Base-by-base conservation (phyloP, 2,113 vertebrate species). In the Equus quagga region DNA sequence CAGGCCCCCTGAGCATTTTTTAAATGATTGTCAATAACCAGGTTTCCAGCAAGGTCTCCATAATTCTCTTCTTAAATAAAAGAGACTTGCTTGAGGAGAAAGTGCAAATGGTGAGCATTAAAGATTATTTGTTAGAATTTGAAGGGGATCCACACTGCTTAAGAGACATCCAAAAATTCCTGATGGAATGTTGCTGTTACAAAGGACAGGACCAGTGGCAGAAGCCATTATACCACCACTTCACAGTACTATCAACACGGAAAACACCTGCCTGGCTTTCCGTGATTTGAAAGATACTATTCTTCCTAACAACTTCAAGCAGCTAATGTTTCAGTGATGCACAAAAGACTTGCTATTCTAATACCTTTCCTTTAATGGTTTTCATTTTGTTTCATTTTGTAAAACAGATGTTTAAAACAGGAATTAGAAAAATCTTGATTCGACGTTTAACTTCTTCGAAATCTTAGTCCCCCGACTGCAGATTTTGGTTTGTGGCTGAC, bases 1-100 rank as follows among this genome's bases (percentile, higher is more conserved):
- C 97, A 0, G 99, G 99, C 96, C 99, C 99, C 0, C 99, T 99
- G 97, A 99, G 99, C 98, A 99, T 99, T 99, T 99, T 99, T 89
- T 99, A 99, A 98, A 99, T 98, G 0, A 99, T 99, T 89, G 99
- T 99, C 98, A 99, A 99, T 98, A 99, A 99, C 98, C 98, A 99
- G 7, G 99, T 99, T 92, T 99, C 99, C 98, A 98, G 98, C 98
- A 99, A 99, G 41, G 99, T 99, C 65, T 99, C 99, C 8, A 99
- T 99, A 99, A 99, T 99, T 98, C 99, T 99, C 95, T 99, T 99
- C 98, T 98, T 99, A 91, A 99, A 99, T 97, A 99, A 99, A 98
- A 99, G 98, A 60, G 99, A 99, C 98, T 99, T 99, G 97, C 99
- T 99, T 65, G 99, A 99, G 97, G 99, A 99, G 91, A 99, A 99